Conservation (phyloP, 2,888 invertebrate species). For the Eupithecia dodoneata region DNA sequence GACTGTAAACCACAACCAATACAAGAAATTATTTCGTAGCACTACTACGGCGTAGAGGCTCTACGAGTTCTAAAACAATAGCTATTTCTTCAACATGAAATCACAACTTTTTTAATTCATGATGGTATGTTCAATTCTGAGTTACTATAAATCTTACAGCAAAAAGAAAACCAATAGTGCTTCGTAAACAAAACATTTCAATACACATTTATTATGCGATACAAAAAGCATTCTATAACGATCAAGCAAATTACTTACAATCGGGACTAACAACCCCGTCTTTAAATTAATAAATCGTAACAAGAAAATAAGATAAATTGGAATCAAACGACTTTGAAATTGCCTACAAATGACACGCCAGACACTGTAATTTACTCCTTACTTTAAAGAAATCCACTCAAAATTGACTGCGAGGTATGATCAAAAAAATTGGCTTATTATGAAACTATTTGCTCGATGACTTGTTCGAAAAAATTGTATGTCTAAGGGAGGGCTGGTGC, state of each 20-base stretch:
- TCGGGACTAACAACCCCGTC: conserved; percentile 41
- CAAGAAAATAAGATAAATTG: conserved; percentile 74
- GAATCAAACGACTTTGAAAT: conserved; percentile 74
- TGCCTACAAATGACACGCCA: conserved; percentile 76
- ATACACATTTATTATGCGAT: conserved; percentile 39
- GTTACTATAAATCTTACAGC: background rate
- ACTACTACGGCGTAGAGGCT: background rate
- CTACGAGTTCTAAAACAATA: background rate
- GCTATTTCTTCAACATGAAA: background rate
- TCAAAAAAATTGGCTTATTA: conserved; percentile 82
- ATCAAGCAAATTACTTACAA: conserved; percentile 48
- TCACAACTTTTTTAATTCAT: background rate
- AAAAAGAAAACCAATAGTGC: background rate
- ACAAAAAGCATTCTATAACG: conserved; percentile 44
- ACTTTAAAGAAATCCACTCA: conserved; percentile 62
- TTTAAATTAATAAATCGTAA: conserved; percentile 58
- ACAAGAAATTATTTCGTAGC: background rate
- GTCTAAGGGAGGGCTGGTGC: conserved; percentile 58
- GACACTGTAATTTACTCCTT: conserved; percentile 71
- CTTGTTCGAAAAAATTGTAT: conserved; percentile 77
- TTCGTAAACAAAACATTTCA: background rate
- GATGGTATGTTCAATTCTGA: background rate
- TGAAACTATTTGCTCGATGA: conserved; percentile 77
- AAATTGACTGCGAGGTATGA: conserved; percentile 61
- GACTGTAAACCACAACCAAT: background rate